A percentile compares a stretch with the other conserved stretches of the same genome.
These are phyloP conservation scores for Acanthosepion pharaonis DNA, from an alignment of 2,888 invertebrate species.

Conservation along the genomic window DNA sequence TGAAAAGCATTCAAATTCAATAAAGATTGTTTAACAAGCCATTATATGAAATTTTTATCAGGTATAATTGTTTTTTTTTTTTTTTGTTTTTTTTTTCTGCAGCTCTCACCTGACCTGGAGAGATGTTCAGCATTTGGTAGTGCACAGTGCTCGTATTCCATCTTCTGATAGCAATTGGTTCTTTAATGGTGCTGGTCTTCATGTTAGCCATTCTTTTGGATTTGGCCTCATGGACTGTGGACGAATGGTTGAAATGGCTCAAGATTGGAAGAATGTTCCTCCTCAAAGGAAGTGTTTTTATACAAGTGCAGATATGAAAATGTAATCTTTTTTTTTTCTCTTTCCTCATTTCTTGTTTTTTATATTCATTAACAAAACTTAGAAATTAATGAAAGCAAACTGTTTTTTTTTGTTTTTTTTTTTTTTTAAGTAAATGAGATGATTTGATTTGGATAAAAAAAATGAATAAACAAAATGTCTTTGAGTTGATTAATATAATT, in stretches of 20 bases:
- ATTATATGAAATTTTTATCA: too few relatives aligned
- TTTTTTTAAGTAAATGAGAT: too few relatives aligned
- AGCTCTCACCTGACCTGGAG: conserved; percentile 72
- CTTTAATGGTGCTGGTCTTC: conserved; percentile 71
- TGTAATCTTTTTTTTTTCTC: conserved; percentile 51
- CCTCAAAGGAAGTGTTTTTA: conserved; percentile 71
- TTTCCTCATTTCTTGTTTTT: neutral
- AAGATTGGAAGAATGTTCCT: conserved; percentile 70
- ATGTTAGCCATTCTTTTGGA: conserved; percentile 71
- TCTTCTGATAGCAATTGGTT: conserved; percentile 77
- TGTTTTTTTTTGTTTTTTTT: too few relatives aligned
- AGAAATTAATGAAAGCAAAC: conserved; percentile 48
- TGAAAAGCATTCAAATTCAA: too few relatives aligned
- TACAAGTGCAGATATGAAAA: conserved; percentile 51
- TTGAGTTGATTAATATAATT: too few relatives aligned
- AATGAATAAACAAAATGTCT: too few relatives aligned
- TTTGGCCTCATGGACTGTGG: conserved; percentile 73
- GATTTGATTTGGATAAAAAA: too few relatives aligned
- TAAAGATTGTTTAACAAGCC: too few relatives aligned
- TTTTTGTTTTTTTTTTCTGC: conserved; percentile 50
- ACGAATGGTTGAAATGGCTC: conserved; percentile 71
- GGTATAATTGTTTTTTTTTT: neutral
- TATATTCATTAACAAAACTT: conserved; percentile 50
- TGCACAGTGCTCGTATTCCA: conserved; percentile 67
- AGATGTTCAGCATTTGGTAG: conserved; percentile 73